These are phyloP conservation scores for Acheta domesticus DNA, from an alignment of 2,888 invertebrate genomes.

Conservation along the genomic window DNA sequence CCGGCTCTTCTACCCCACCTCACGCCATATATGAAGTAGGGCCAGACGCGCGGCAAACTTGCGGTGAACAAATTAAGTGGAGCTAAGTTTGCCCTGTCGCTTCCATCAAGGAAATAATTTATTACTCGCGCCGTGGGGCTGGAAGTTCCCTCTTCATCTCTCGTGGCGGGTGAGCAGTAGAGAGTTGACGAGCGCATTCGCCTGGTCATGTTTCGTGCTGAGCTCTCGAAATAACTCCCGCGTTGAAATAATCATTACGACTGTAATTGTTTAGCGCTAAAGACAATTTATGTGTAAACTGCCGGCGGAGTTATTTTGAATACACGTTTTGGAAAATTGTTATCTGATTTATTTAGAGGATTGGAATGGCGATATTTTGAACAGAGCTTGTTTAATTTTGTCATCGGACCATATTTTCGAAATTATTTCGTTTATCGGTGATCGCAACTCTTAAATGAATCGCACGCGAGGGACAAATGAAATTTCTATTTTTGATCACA, in stretches of 20 bases:
- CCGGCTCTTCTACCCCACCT: too few species aligned
- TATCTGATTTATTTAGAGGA: neutral
- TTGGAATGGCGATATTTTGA: neutral
- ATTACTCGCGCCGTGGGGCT: neutral
- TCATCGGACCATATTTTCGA: neutral
- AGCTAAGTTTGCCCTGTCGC: neutral
- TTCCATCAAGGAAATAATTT: constrained; percentile 11
- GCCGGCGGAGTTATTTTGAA: neutral
- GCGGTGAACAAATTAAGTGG: constrained; percentile 9
- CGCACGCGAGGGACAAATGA: neutral
- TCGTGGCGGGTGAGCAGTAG: neutral
- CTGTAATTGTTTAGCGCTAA: neutral
- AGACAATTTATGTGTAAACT: neutral
- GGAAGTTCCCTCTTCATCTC: neutral
- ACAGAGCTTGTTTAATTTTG: neutral
- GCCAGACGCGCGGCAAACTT: neutral
- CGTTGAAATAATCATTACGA: neutral
- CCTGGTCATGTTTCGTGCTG: neutral
- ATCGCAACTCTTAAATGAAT: neutral
- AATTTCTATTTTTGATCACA: constrained; percentile 1
- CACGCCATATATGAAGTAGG: neutral
- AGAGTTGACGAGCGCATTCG: neutral
- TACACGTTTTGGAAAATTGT: neutral
- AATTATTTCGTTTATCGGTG: neutral
- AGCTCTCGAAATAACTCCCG: neutral